Base-by-base conservation (phyloP, 1,140 invertebrate genomes). In the Telenomus remus region DNA sequence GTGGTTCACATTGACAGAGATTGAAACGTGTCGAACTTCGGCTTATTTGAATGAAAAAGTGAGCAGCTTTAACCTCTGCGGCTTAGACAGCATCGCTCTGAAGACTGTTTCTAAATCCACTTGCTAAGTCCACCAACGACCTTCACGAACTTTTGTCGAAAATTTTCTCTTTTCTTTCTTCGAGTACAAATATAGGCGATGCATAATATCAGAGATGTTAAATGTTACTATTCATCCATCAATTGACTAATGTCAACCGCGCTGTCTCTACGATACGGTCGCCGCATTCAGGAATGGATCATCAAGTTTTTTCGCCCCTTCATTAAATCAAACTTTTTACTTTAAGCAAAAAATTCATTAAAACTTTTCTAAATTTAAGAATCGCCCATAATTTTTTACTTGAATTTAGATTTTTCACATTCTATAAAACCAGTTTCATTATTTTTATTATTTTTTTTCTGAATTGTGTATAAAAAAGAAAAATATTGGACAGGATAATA, bases 101-200 rank as follows among this genome's bases (percentile, higher is more conserved):
- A 43, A 1, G 33, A 27, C 33, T 13, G 12, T 59, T 27, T 27
- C 19, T 27, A 27, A 3, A 27, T 27, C 6, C 19, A 27, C 19
- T 27, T 27, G 19, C 19, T n/a, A n/a, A n/a, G n/a, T n/a, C 19
- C 19, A 6, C 19, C 6, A 1, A 6, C 1, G 19, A 6, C 19
- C 19, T 27, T 27, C 19, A 27, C 19, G 19, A 27, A 27, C 19
- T 27, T 27, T 54, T 61, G 48, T 19, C 54, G 37, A 60, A 64
- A 72, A 14, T 72, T 72, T 72, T 60, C 49, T 57, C 49, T 72
- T 72, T 43, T 59, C 69, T 65, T 72, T 72, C 60, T 72, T 72
- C 43, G 55, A 65, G 10, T 65, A 65, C 42, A 59, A 65, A 43
- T 72, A 59, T 59, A 72, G 14, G 10, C 54, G 69, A 65, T 72